phyloP scores from a whole-genome alignment of 2,113 vertebrate species.

The Ascaphus truei region DNA sequence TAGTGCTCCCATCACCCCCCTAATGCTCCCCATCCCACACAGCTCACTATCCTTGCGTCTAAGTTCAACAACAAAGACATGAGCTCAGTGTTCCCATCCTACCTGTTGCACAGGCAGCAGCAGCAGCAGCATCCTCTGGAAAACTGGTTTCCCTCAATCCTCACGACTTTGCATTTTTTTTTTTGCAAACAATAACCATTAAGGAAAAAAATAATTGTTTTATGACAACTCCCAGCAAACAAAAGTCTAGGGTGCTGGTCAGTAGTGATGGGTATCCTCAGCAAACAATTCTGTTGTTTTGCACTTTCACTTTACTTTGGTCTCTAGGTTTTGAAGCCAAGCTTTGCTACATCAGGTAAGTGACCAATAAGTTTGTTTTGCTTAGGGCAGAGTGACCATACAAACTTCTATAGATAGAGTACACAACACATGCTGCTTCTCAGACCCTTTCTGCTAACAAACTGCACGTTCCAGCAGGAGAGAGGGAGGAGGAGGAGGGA shows the following conservation, averaged over 20 bases:
- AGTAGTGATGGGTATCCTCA: conserved; percentile 19
- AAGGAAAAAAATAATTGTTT: conserved; percentile 20
- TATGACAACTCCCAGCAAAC: conserved; percentile 10
- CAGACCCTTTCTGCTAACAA: conserved; percentile 22
- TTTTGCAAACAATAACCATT: conserved; percentile 12
- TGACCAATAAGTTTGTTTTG: not conserved
- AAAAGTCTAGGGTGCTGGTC: not conserved
- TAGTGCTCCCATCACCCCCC: not conserved
- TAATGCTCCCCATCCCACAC: too few relatives aligned
- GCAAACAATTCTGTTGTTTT: conserved; percentile 6
- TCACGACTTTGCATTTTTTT: conserved; percentile 16
- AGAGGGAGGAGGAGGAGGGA: conserved; percentile 30
- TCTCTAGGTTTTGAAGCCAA: not conserved
- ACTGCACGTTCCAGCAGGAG: conserved; percentile 17
- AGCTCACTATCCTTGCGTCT: not conserved
- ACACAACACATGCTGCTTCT: conserved; percentile 4
- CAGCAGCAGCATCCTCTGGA: conserved; percentile 37
- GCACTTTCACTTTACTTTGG: not conserved
- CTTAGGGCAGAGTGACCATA: not conserved
- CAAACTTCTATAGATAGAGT: not conserved
- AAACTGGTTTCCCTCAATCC: conserved; percentile 1
- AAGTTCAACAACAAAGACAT: conserved; percentile 12
- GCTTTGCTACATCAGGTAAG: not conserved
- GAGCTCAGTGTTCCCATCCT: conserved; percentile 40
- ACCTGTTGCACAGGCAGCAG: conserved; percentile 54